A percentile compares a stretch with the other conserved stretches of the same genome.
These are phyloP conservation scores for Drusus annulatus DNA, from an alignment of 1,140 invertebrate species.

Conservation along the genomic window DNA sequence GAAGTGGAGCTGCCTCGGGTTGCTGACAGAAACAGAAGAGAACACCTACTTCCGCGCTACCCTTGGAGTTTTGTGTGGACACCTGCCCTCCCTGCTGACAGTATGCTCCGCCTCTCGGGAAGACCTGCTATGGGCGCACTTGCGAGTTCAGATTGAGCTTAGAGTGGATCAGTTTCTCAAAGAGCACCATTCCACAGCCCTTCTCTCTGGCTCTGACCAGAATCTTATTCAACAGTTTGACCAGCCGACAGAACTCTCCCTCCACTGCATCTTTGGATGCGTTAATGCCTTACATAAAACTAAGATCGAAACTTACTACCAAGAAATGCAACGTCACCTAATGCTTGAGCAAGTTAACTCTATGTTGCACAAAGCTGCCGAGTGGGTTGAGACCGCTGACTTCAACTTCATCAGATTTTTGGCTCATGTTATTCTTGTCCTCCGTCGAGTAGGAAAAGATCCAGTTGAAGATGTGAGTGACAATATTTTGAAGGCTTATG, in stretches of 20 bases:
- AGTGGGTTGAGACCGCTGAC: constrained; percentile 64
- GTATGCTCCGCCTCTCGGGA: constrained; percentile 85
- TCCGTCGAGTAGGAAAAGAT: constrained; percentile 82
- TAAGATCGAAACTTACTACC: constrained; percentile 69
- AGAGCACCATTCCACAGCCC: constrained; percentile 67
- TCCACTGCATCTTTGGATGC: constrained; percentile 81
- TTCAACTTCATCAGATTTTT: constrained; percentile 83
- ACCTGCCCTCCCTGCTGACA: constrained; percentile 81
- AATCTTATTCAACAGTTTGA: constrained; percentile 85
- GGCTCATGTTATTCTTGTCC: constrained; percentile 88
- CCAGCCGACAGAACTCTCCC: constrained; percentile 68
- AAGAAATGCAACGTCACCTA: constrained; percentile 66
- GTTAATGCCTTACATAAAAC: constrained; percentile 67
- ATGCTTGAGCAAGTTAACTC: constrained; percentile 67
- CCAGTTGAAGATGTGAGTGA: constrained; percentile 78
- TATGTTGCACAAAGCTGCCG: constrained; percentile 67
- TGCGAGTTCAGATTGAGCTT: constrained; percentile 87
- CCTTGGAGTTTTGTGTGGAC: constrained; percentile 87
- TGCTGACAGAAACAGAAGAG: constrained; percentile 73
- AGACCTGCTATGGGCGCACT: constrained; percentile 92
- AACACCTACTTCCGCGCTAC: constrained; percentile 79
- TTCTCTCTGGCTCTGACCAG: constrained; percentile 71
- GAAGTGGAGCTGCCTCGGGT: constrained; percentile 87
- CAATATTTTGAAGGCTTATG: constrained; percentile 80
- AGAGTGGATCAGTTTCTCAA: constrained; percentile 85